Percentiles rank a stretch among this genome's conserved stretches.
These are phyloP conservation scores for Malachius bipustulatus DNA, from an alignment of 2,888 invertebrate genomes.

Conservation along the genomic window DNA sequence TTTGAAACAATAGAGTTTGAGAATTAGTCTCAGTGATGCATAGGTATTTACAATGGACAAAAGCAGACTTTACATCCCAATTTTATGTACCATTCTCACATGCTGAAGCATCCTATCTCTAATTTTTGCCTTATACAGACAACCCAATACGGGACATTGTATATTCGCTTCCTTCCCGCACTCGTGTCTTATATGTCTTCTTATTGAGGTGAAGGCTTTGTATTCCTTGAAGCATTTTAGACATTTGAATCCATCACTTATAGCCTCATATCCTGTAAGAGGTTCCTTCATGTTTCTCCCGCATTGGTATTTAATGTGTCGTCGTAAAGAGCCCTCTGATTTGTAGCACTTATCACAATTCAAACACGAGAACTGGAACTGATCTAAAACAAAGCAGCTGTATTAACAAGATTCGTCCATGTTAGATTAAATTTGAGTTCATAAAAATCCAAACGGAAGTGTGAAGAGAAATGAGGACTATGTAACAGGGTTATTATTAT, in stretches of 20 bases:
- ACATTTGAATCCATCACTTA: conserved; percentile 15
- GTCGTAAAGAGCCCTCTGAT: conserved; percentile 10
- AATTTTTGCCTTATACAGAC: conserved; percentile 26
- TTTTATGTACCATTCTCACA: conserved; percentile 14
- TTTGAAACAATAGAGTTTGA: too few relatives aligned
- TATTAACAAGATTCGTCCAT: too few relatives aligned
- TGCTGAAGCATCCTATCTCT: conserved; percentile 25
- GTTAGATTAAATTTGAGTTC: too few relatives aligned
- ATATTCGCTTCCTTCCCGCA: conserved; percentile 26
- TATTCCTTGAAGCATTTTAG: conserved; percentile 18
- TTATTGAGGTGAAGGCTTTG: conserved; percentile 24
- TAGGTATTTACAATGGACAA: too few relatives aligned
- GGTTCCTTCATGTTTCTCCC: conserved; percentile 22
- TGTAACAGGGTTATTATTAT: too few relatives aligned
- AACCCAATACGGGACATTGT: conserved; percentile 24
- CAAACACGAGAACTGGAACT: conserved; percentile 10
- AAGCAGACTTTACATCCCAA: conserved; percentile 13
- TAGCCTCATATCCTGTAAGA: conserved; percentile 22
- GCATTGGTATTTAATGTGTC: conserved; percentile 22
- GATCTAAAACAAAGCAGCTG: too few relatives aligned
- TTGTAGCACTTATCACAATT: conserved; percentile 12
- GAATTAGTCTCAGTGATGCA: too few relatives aligned
- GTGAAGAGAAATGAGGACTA: too few relatives aligned
- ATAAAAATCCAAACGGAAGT: too few relatives aligned
- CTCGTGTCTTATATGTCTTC: conserved; percentile 26